These are phyloP conservation scores for Subanguina moxae DNA, from an alignment of 1,140 invertebrate genomes.

Conservation along the genomic window DNA sequence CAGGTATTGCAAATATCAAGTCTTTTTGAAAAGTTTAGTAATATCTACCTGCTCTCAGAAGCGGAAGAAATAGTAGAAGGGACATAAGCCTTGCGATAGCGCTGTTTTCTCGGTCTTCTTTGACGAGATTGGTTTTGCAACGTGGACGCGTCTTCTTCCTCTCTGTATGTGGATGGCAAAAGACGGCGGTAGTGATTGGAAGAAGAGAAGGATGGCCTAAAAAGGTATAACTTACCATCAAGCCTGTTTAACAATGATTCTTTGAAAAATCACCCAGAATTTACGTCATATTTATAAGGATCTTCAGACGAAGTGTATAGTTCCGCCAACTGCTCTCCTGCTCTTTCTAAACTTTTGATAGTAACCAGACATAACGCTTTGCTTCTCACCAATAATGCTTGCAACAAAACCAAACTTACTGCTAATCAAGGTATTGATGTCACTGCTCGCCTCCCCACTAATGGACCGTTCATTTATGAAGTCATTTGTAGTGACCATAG, in stretches of 20 bases:
- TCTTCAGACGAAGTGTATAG: conserved; percentile 50
- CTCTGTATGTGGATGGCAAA: neutral
- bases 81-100: conserved; percentile 49
- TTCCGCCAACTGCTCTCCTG: conserved; percentile 54
- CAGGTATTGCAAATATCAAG: conserved; percentile 5
- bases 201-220: conserved; percentile 7
- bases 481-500: conserved; percentile 45
- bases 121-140: conserved; percentile 4
- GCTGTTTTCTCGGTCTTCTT: conserved; percentile 8
- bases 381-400: too few species aligned
- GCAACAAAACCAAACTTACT: conserved; percentile 25
- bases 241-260: conserved; percentile 3
- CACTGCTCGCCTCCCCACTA: conserved; percentile 24
- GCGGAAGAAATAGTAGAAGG: conserved; percentile 56
- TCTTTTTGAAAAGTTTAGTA: too few species aligned
- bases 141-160: neutral
- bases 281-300: conserved; percentile 44
- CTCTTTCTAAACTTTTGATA: conserved; percentile 46
- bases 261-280: conserved; percentile 9
- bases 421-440: conserved; percentile 35
- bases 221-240: conserved; percentile 1
- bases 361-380: too few species aligned
- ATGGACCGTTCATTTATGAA: neutral
- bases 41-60: conserved; percentile 51
- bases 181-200: conserved; percentile 3